These are phyloP conservation scores for Drosophila punjabiensis DNA, from an alignment of 1,140 invertebrate genomes.

Conservation along the genomic window DNA sequence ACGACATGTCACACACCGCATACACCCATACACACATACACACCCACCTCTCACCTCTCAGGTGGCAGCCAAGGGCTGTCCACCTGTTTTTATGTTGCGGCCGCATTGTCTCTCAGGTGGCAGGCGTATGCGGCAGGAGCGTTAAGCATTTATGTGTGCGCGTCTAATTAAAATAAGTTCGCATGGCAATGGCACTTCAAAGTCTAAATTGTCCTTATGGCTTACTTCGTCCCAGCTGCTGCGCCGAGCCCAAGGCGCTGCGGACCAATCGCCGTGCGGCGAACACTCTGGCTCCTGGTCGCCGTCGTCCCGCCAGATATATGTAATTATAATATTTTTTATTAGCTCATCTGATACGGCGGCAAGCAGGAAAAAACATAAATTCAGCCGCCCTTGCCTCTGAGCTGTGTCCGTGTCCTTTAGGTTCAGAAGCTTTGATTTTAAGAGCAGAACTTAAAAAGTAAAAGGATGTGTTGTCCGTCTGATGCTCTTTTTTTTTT, in stretches of 20 bases:
- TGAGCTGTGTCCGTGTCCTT: constrained; percentile 22
- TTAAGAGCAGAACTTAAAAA: neutral
- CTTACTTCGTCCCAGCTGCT: constrained; percentile 69
- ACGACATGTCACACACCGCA: constrained; percentile 45
- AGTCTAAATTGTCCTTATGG: constrained; percentile 82
- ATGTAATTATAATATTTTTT: constrained; percentile 85
- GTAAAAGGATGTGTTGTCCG: neutral
- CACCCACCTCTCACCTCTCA: neutral
- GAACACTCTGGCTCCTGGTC: constrained; percentile 6
- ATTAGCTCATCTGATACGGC: constrained; percentile 84
- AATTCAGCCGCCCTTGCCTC: constrained; percentile 58
- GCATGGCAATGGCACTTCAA: constrained; percentile 83
- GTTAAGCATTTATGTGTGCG: constrained; percentile 80
- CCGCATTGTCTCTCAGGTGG: constrained; percentile 66
- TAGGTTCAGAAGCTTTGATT: constrained; percentile 56
- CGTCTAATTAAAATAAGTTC: constrained; percentile 83
- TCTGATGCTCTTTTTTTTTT: neutral
- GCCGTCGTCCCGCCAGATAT: constrained; percentile 37
- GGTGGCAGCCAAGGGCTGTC: constrained; percentile 13
- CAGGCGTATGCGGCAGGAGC: constrained; percentile 56
- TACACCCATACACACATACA: neutral
- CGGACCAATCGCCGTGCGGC: constrained; percentile 17
- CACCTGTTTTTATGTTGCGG: constrained; percentile 71
- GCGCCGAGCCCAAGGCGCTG: constrained; percentile 53
- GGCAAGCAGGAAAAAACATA: constrained; percentile 77